Evolutionary conservation across 1,140 invertebrate genomes (phyloP), one percentile per base, ranked within the genome.

Genomic region (Drosophila gunungcola): DNA sequence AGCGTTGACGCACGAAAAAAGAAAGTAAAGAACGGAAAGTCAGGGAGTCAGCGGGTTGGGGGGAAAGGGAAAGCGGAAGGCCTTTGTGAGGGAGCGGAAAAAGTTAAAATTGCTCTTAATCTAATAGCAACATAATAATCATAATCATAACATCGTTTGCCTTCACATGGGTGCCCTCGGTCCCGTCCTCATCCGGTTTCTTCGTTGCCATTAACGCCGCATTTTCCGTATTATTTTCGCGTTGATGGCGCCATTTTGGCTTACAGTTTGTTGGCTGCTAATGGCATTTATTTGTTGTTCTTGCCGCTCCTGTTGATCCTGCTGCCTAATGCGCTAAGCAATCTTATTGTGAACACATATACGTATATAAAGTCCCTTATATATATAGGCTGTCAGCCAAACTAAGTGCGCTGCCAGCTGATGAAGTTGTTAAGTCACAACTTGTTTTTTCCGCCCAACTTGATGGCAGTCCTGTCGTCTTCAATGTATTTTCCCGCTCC

Each of bases 81-180:
- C 67, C 64, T 70, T 70, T 70, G 67, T 70, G 13, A 39, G 67
- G 12, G 11, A 56, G 70, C 56, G 48, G 77, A 80, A 80, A 78
- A 83, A 77, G 84, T 82, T 76, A 90, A 91, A 91, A 91, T 91
- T 82, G 79, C 78, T 86, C 83, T 84, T 91, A 91, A 91, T 91
- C 88, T 91, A 91, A 91, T 91, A 84, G 90, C 83, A 89, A 91
- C 84, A 88, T 91, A 91, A 91, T 91, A 83, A 88, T 89, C 81
- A 84, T 89, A 91, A 91, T 91, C 83, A 91, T 91, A 88, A 91
- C 75, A 91, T 84, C 83, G 81, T 90, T 90, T 86, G 60, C 84
- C 62, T 53, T 69, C 83, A 73, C 84, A 83, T 83, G 84, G 78
- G 10, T 52, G 25, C 29, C n/a, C 46, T 12, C 21, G 25, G 16